These are phyloP conservation scores for Delichon dasypus DNA, from an alignment of 2,797 vertebrate genomes.

Conservation along the genomic window DNA sequence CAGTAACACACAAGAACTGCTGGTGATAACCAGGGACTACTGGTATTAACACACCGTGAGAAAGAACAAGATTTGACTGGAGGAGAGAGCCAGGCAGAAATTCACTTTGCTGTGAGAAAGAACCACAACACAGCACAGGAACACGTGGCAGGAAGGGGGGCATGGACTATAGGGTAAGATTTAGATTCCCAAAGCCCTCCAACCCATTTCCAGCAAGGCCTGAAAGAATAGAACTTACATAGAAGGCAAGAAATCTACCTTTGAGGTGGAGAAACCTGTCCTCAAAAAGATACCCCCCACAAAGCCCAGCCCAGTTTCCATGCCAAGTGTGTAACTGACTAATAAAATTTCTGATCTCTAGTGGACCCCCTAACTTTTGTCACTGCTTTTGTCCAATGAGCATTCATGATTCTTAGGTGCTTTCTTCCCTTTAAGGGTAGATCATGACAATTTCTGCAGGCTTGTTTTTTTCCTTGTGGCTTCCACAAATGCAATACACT, in stretches of 20 bases:
- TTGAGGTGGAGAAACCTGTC: neutral
- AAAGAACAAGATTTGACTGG: neutral
- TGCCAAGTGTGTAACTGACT: neutral
- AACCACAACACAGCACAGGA: neutral
- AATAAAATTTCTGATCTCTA: neutral
- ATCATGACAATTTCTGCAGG: neutral
- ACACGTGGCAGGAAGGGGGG: rapidly evolving
- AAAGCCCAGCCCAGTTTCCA: neutral
- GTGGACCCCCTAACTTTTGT: neutral
- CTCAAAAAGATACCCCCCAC: neutral
- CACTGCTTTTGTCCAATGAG: neutral
- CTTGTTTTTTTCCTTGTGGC: neutral
- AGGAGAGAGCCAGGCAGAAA: neutral
- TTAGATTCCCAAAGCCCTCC: neutral
- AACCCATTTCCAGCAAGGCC: neutral
- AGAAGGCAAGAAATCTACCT: neutral
- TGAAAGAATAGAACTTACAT: neutral
- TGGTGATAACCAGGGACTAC: neutral
- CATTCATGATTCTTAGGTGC: neutral
- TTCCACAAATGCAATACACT: neutral
- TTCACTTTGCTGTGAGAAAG: neutral
- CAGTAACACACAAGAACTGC: neutral
- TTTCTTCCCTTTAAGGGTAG: neutral
- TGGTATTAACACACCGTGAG: rapidly evolving
- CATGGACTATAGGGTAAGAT: neutral